Percentiles rank a stretch among this genome's conserved stretches.
Evolutionary conservation across 2,888 invertebrate species (phyloP).

Genomic region (Noctua janthina): DNA sequence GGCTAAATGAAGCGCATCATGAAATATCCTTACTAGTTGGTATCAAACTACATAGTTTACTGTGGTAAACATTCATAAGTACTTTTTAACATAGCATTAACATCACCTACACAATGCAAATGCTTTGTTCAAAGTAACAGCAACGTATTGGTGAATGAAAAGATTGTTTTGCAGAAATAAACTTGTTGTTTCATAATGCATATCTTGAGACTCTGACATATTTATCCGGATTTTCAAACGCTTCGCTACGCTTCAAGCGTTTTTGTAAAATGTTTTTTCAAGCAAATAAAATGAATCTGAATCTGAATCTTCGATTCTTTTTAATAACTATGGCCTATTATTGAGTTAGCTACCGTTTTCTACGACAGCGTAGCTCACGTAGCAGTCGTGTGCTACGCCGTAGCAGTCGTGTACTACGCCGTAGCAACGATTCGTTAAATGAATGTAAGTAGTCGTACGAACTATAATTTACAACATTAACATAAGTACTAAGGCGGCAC

Average conservation of each 20-base stretch:
- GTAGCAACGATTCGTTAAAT: background rate
- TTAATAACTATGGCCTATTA: background rate
- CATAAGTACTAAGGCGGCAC: background rate
- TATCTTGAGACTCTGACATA: constrained; percentile 10
- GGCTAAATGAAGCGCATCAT: too few species aligned
- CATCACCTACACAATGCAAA: background rate
- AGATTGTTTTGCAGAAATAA: constrained; percentile 13
- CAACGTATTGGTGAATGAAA: background rate
- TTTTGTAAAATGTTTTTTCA: background rate
- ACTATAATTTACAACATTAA: constrained; percentile 10
- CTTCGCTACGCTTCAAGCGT: too few species aligned
- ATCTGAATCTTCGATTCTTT: background rate
- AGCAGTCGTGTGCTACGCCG: background rate
- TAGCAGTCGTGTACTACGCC: background rate
- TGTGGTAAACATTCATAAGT: background rate
- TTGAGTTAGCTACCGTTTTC: background rate
- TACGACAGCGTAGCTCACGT: background rate
- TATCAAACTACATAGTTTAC: background rate
- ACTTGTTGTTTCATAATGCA: constrained; percentile 11
- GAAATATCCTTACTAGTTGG: background rate
- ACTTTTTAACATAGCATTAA: background rate
- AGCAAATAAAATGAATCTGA: too few species aligned
- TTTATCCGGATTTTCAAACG: constrained; percentile 10
- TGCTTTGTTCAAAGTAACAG: background rate
- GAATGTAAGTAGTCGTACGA: constrained; percentile 7